These are phyloP conservation scores for Coregonus sp. DNA, from an alignment of 2,797 vertebrate genomes.

Conservation along the genomic window DNA sequence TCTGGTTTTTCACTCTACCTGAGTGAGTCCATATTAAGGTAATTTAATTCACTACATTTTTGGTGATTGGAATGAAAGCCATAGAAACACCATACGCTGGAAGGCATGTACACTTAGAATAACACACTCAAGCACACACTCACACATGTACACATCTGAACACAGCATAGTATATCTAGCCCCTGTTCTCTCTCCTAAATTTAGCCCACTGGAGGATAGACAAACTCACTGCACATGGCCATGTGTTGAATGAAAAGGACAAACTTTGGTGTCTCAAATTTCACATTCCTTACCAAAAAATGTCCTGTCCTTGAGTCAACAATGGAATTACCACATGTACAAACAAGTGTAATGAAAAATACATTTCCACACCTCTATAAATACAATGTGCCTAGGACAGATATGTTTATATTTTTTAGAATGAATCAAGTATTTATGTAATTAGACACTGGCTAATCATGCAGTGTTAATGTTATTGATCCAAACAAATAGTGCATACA, in stretches of 20 bases:
- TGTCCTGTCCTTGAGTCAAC: slow-evolving; percentile 47
- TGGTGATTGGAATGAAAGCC: slow-evolving; percentile 31
- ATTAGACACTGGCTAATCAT: slow-evolving; percentile 59
- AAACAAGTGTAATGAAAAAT: slow-evolving; percentile 64
- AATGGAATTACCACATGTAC: slow-evolving; percentile 48
- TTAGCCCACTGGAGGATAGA: slow-evolving; percentile 46
- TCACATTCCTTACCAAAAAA: slow-evolving; percentile 52
- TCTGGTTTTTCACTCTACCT: slow-evolving; percentile 53
- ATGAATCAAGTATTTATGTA: slow-evolving; percentile 46
- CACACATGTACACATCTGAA: slow-evolving; percentile 37
- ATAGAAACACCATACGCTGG: slow-evolving; percentile 33
- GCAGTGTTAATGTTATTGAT: slow-evolving; percentile 31
- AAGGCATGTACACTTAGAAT: slow-evolving; percentile 25
- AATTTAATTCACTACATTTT: slow-evolving; percentile 47
- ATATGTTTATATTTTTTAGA: slow-evolving; percentile 49
- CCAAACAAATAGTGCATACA: slow-evolving; percentile 14
- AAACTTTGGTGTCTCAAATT: slow-evolving; percentile 40
- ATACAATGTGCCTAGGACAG: slow-evolving; percentile 47
- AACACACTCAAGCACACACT: neutral
- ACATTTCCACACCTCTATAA: slow-evolving; percentile 46
- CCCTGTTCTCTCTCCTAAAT: slow-evolving; percentile 16
- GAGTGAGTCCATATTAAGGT: slow-evolving; percentile 16
- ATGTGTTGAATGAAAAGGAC: slow-evolving; percentile 56
- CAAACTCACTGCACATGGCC: slow-evolving; percentile 54
- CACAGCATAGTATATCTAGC: neutral